Evolutionary conservation across 1,140 invertebrate genomes (phyloP), one percentile per base, ranked within the genome.

Genomic region (roundworm (Caenorhabditis elegans)): DNA sequence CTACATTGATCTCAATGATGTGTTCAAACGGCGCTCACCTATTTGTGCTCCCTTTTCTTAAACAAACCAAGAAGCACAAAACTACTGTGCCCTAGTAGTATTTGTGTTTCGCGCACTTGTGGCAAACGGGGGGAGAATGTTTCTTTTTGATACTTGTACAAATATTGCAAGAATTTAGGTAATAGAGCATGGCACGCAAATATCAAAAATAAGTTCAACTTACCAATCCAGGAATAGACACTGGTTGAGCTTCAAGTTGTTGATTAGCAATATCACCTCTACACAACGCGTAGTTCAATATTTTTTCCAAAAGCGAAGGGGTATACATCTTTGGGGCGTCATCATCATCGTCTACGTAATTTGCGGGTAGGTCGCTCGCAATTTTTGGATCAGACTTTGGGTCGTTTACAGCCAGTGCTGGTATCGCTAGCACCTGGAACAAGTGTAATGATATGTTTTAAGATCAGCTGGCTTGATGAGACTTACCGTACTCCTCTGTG

Each of bases 231-330:
- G 24, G 31, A 19, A 87, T 47, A 19, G 85, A 76, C 6, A 87
- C 86, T 10, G 86, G 86, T 47, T 85, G 65, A 26, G 79, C 86
- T 65, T 82, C 78, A 51, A 86, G 75, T 65, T 88, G 85, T 65
- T 87, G 80, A 22, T 86, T 85, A 15, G 81, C 86, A 46, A 87
- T 76, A 65, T 87, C 86, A 28, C 78, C 84, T 77, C 85, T 86
- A 48, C 86, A 86, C 0, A 86, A 53, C 4, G 84, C 22, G 19
- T 85, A 55, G 47, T 86, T 86, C 0, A 87, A 22, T 34, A 83
- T 77, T 53, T 86, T 86, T 49, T 86, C 86, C 26, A 84, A 53
- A 15, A 34, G 13, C 36, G 86, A 86, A 49, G 80, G 83, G 49
- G 86, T 78, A 60, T 84, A 86, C 6, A 76, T 3, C 60, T 80